A percentile compares a stretch with the other conserved stretches of the same genome.
Evolutionary conservation across 2,888 invertebrate species (phyloP).

Genomic region (Sisyra terminalis): DNA sequence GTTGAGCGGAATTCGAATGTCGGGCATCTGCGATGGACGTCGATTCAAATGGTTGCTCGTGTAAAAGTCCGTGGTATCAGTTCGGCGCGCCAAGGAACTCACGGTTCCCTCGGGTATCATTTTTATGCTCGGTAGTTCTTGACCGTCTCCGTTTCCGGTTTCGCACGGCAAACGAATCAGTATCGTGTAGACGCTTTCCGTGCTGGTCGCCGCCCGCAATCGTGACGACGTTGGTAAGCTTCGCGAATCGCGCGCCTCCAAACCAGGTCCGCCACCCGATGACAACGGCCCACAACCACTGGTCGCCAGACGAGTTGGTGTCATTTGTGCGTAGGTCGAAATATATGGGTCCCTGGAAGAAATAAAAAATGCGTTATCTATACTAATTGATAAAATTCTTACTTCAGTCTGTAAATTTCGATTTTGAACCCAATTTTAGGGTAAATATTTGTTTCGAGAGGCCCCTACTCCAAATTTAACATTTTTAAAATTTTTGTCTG

Average conservation of each 20-base stretch:
- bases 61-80: slow-evolving; percentile 17
- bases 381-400: neutral
- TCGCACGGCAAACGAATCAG: slow-evolving; percentile 69
- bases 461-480: no score
- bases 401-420: no score
- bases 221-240: slow-evolving; percentile 45
- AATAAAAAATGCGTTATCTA: slow-evolving; percentile 8
- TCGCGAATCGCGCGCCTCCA: slow-evolving; percentile 37
- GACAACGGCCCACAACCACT: slow-evolving; percentile 14
- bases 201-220: slow-evolving; percentile 42
- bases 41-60: slow-evolving; percentile 20
- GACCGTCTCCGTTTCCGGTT: slow-evolving; percentile 29
- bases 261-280: slow-evolving; percentile 8
- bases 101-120: slow-evolving; percentile 50
- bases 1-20: slow-evolving; percentile 67
- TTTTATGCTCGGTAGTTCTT: slow-evolving; percentile 55
- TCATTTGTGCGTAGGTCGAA: slow-evolving; percentile 16
- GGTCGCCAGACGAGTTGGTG: slow-evolving; percentile 8
- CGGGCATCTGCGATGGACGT: slow-evolving; percentile 52
- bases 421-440: no score
- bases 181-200: slow-evolving; percentile 80
- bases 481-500: no score
- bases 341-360: slow-evolving; percentile 49
- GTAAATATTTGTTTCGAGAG: no score
- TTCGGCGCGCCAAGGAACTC: slow-evolving; percentile 24